These are phyloP conservation scores for Phyllotreta striolata DNA, from an alignment of 2,888 invertebrate species.

Conservation along the genomic window DNA sequence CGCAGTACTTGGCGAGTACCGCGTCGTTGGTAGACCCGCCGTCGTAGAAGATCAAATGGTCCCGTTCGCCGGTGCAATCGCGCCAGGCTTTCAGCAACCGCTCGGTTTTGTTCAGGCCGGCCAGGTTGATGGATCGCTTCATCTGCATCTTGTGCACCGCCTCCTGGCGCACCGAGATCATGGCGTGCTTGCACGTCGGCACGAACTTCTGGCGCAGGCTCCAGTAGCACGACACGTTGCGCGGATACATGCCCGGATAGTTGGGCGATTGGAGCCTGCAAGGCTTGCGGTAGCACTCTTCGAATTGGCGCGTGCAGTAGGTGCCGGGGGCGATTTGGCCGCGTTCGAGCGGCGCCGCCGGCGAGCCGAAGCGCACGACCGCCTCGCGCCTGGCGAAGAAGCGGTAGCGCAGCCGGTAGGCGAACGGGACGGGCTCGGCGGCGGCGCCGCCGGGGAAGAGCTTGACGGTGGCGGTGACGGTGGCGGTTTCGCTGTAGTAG, in stretches of 20 bases:
- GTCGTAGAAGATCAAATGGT: constrained; percentile 87
- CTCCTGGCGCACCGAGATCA: constrained; percentile 85
- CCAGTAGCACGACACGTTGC: constrained; percentile 93
- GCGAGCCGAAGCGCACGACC: constrained; percentile 79
- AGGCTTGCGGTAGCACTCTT: constrained; percentile 83
- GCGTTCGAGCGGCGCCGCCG: constrained; percentile 79
- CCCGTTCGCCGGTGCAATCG: constrained; percentile 83
- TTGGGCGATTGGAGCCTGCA: constrained; percentile 90
- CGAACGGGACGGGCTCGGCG: constrained; percentile 80
- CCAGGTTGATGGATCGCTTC: constrained; percentile 71
- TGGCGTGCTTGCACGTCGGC: constrained; percentile 89
- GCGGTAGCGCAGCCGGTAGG: constrained; percentile 81
- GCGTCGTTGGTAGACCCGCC: constrained; percentile 84
- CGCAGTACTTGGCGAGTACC: constrained; percentile 86
- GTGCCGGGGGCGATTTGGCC: constrained; percentile 77
- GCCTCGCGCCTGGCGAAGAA: constrained; percentile 83
- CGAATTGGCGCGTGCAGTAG: constrained; percentile 79
- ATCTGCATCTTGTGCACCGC: constrained; percentile 77
- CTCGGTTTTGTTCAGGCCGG: constrained; percentile 73
- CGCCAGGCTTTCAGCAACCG: constrained; percentile 81
- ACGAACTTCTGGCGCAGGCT: constrained; percentile 85
- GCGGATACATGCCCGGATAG: constrained; percentile 87
- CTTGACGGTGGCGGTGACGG: constrained; percentile 85
- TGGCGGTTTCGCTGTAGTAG: constrained; percentile 90
- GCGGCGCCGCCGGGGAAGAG: constrained; percentile 76